phyloP scores from a whole-genome alignment of 2,888 invertebrate species.

The Phytoseiulus persimilis region DNA sequence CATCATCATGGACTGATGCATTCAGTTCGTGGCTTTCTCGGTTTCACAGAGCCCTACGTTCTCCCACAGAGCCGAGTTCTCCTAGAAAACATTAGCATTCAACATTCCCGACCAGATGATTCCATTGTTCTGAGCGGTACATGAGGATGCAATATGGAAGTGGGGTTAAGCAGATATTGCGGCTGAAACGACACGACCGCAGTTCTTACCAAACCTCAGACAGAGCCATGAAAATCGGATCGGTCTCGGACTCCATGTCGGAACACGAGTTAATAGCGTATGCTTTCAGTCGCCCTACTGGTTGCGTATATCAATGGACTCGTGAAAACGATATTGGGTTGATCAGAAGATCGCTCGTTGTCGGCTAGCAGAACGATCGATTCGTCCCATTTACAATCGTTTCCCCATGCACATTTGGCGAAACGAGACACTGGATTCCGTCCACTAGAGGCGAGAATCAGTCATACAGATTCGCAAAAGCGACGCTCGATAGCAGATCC shows the following conservation, averaged over 20 bases:
- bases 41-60: not conserved
- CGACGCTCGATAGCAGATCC: not conserved
- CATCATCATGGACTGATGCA: not conserved
- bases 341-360: not conserved
- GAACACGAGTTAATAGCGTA: not conserved
- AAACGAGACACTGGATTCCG: not conserved
- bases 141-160: not conserved
- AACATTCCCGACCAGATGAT: not conserved
- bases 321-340: not conserved
- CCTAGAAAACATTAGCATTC: not conserved
- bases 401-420: not conserved
- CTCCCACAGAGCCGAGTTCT: too few relatives aligned
- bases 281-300: not conserved
- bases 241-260: not conserved
- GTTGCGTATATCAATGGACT: not conserved
- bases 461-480: not conserved
- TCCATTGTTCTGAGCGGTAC: not conserved
- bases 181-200: not conserved
- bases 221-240: not conserved
- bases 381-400: not conserved
- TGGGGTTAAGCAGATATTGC: not conserved
- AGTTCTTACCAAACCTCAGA: not conserved
- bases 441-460: not conserved
- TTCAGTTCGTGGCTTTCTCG: not conserved
- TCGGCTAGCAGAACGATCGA: not conserved